Base-by-base conservation (phyloP, 2,797 vertebrate species). In the Danio aesculapii region DNA sequence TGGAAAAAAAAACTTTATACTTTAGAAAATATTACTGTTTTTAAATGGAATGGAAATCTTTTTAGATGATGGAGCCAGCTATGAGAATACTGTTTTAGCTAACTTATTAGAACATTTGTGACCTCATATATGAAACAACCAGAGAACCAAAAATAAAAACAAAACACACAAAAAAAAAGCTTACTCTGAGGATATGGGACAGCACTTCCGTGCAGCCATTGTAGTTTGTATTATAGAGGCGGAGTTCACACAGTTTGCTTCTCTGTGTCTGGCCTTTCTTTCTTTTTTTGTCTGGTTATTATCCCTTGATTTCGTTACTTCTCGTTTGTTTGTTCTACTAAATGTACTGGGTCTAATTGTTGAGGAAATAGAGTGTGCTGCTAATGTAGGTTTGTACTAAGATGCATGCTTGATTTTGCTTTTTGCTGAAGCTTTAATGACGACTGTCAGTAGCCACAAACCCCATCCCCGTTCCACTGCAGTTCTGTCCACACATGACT, bases 11-110 rank as follows among this genome's bases (percentile, higher is more conserved):
- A 96, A 96, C 97, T 97, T 97, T 97, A 97, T 98, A 98, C 96
- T 98, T 97, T 96, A 97, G 90, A 95, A 96, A 97, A 96, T 97
- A 95, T 96, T 97, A 95, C 95, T 96, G 94, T 96, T 97, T 95
- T 96, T 97, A 96, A 97, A 30, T 30, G 95, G 94, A 96, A 85
- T 81, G 75, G 92, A 91, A 93, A 95, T 94, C 88, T 88, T 90
- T 94, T 89, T 91, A 92, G 94, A 94, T 93, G 93, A 96, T 92
- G 92, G 93, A 94, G 93, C 94, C 93, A 91, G 92, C 94, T 96
- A 95, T 93, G 95, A 96, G 96, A 96, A 95, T 72, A 95, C 96
- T 96, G 95, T 94, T 95, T 94, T 93, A 95, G 96, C 96, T 95
- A 94, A 95, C 95, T 95, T 95, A 93, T 94, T 96, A 77, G 95